Conservation (phyloP, 2,888 invertebrate genomes). For the Drosophila colorata region DNA sequence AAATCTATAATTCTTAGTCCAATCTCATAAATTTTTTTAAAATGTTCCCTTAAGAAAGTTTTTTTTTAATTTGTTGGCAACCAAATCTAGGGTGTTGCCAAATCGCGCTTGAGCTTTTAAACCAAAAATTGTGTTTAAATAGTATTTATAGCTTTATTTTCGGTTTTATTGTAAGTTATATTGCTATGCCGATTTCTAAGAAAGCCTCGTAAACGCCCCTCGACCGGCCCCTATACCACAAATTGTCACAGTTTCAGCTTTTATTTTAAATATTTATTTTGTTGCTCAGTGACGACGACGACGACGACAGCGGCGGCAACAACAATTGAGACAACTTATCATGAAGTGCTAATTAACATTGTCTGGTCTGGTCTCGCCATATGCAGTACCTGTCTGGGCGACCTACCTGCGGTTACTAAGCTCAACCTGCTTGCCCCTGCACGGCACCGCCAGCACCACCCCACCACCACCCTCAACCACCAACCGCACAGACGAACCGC, state of each 20-base stretch:
- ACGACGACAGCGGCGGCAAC: slow-evolving; percentile 34
- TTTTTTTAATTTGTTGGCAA: background rate
- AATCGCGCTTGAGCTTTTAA: background rate
- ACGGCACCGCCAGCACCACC: slow-evolving; percentile 6
- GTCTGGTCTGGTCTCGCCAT: slow-evolving; percentile 62
- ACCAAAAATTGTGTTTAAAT: background rate
- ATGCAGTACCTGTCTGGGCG: slow-evolving; percentile 59
- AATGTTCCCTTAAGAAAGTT: no score
- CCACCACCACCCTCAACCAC: slow-evolving; percentile 4
- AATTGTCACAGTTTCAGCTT: slow-evolving; percentile 43
- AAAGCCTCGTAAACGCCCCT: slow-evolving; percentile 8
- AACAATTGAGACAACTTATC: slow-evolving; percentile 80
- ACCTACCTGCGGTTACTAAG: slow-evolving; percentile 74
- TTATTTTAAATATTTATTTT: background rate
- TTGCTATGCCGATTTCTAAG: slow-evolving; percentile 38
- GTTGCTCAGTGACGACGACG: slow-evolving; percentile 5
- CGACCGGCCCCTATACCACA: slow-evolving; percentile 6
- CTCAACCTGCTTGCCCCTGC: slow-evolving; percentile 29
- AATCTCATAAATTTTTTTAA: no score
- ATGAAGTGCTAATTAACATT: slow-evolving; percentile 81
- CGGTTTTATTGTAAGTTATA: slow-evolving; percentile 25
- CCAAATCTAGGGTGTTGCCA: background rate
- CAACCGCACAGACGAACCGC: slow-evolving; percentile 24
- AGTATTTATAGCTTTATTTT: slow-evolving; percentile 2
- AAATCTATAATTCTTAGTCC: no score